Percentiles rank a stretch among this genome's conserved stretches.
phyloP scores from a whole-genome alignment of 2,113 vertebrate species.

The Halichoeres trimaculatus region DNA sequence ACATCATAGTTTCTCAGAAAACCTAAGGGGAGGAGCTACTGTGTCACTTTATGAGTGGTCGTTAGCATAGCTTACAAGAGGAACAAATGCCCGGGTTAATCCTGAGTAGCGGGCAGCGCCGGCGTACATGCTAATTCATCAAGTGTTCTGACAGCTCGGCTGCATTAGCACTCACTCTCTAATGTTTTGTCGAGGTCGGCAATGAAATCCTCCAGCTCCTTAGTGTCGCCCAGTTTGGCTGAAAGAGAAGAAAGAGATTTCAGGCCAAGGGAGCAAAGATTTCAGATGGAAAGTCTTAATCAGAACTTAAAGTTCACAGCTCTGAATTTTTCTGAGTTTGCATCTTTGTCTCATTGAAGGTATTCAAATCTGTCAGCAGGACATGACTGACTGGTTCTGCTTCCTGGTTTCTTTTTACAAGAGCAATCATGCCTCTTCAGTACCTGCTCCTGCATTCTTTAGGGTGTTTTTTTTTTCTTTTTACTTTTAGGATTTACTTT shows the following conservation, averaged over 20 bases:
- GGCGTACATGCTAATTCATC: conserved; percentile 15
- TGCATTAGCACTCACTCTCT: conserved; percentile 88
- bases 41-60: conserved; percentile 37
- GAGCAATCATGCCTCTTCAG: too few species aligned
- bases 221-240: conserved; percentile 98
- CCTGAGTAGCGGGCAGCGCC: background rate
- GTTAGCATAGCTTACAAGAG: conserved; percentile 29
- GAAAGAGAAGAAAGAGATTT: conserved; percentile 37
- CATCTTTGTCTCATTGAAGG: too few species aligned
- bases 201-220: conserved; percentile 97
- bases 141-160: conserved; percentile 26
- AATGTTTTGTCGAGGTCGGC: conserved; percentile 95
- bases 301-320: too few species aligned
- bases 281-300: too few species aligned
- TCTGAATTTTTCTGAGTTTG: too few species aligned
- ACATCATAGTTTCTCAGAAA: conserved; percentile 34
- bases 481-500: too few species aligned
- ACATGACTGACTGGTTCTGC: too few species aligned
- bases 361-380: too few species aligned
- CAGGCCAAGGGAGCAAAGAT: too few species aligned
- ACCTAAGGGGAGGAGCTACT: conserved; percentile 5
- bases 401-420: too few species aligned
- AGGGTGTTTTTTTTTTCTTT: too few species aligned
- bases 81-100: conserved; percentile 21
- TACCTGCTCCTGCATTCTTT: too few species aligned